Evolutionary conservation across 2,888 invertebrate species (phyloP).

Genomic region (Euplexia lucipara): DNA sequence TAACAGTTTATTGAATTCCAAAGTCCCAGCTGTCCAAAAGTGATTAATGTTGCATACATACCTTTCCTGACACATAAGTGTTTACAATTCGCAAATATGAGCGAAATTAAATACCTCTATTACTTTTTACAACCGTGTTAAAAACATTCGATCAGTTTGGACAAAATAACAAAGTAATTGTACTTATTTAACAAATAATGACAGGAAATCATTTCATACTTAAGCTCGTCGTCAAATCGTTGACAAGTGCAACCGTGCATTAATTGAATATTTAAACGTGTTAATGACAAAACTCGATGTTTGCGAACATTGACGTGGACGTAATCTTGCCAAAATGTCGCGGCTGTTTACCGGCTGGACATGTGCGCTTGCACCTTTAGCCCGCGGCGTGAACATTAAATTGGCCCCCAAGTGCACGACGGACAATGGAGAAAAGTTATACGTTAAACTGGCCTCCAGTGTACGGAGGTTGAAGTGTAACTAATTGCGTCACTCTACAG

Average conservation of each 20-base stretch:
- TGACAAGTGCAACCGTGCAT: conserved; percentile 34
- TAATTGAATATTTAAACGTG: conserved; percentile 56
- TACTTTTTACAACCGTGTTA: conserved; percentile 18
- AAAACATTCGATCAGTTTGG: conserved; percentile 33
- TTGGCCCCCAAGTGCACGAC: conserved; percentile 53
- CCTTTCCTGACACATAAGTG: neutral
- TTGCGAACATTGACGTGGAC: conserved; percentile 14
- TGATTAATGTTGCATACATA: neutral
- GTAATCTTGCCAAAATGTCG: conserved; percentile 54
- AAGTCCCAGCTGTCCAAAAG: neutral
- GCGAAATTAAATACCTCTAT: conserved; percentile 13
- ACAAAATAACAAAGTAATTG: conserved; percentile 18
- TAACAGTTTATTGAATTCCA: conserved; percentile 13
- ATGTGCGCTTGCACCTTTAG: conserved; percentile 59
- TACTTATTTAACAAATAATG: conserved; percentile 24
- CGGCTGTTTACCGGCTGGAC: conserved; percentile 36
- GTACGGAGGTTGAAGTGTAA: conserved; percentile 60
- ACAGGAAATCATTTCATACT: conserved; percentile 43
- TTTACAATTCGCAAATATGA: conserved; percentile 10
- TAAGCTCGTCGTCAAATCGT: conserved; percentile 31
- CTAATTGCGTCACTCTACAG: conserved; percentile 63
- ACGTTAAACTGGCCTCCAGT: conserved; percentile 51
- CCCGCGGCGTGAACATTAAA: conserved; percentile 59
- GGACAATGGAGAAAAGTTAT: conserved; percentile 52
- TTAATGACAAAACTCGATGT: conserved; percentile 48